Base-by-base conservation (phyloP, 64 coral and sea anemone genomes). In the Dendronephthya gigantea region DNA sequence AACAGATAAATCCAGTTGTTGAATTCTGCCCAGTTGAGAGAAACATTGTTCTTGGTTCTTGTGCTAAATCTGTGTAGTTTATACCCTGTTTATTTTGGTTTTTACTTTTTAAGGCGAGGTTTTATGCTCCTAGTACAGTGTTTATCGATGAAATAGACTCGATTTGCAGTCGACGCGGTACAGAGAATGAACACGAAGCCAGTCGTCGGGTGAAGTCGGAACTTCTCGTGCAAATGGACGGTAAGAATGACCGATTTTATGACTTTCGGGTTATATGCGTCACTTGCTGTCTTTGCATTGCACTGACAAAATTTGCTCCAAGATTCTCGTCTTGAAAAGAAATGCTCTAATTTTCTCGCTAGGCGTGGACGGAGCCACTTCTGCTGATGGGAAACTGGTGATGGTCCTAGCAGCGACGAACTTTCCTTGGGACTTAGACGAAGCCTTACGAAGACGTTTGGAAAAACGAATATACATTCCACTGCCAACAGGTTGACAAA, bases 71-170 rank as follows among this genome's bases (percentile, higher is more conserved):
- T n/a, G n/a, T n/a, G n/a, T n/a, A n/a, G n/a, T n/a, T n/a, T n/a
- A n/a, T n/a, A n/a, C n/a, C n/a, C 58, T n/a, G 58, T 66, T 17
- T 5, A 22, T 5, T 58, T 58, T 58, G 9, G 14, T n/a, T 58
- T 81, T 88, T 22, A n/a, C n/a, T 70, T 88, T 81, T 81, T 23
- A 82, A 97, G 94, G 94, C 94, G 29, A 87, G 94, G 31, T 97
- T 97, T 35, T 97, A 97, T 85, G 94, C 94, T 9, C 94, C 94
- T 29, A 97, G 94, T 82, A 97, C 94, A 38, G 93, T 97, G 38
- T 97, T 97, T 48, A 90, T 97, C 40, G 94, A 97, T 68, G 94
- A 97, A 86, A 97, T 97, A 15, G 94, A 97, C 83, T 97, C 94
- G 25, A 97, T 97, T 81, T 97, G 94, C 81, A 97, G 94, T 40